Conservation (phyloP, 2,797 vertebrate species). For the Crocidura indochinensis region DNA sequence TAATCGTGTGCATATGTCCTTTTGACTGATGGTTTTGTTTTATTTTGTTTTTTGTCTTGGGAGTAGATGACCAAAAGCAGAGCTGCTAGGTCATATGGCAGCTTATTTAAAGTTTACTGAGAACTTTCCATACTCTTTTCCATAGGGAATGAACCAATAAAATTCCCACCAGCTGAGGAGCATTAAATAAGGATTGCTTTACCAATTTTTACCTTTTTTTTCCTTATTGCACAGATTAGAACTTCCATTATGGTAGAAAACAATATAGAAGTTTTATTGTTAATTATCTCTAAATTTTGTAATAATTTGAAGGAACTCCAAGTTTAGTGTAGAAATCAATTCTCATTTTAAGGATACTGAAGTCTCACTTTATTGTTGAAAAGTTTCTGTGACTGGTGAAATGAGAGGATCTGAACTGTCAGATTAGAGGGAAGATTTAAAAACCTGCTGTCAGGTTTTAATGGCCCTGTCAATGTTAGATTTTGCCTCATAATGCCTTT, state of each 20-base stretch:
- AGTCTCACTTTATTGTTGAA: constrained; percentile 77
- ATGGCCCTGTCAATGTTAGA: constrained; percentile 81
- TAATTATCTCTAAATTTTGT: constrained; percentile 52
- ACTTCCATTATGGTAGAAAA: constrained; percentile 11
- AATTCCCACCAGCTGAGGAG: too few species aligned
- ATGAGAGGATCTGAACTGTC: constrained; percentile 84
- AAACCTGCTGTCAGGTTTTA: constrained; percentile 85
- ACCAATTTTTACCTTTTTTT: not conserved
- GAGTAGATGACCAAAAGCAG: too few species aligned
- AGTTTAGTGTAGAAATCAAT: constrained; percentile 41
- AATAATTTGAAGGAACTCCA: not conserved
- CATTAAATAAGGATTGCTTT: constrained; percentile 22
- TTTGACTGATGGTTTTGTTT: too few species aligned
- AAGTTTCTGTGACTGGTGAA: constrained; percentile 82
- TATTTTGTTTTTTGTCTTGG: too few species aligned
- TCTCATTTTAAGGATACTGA: constrained; percentile 76
- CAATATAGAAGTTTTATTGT: constrained; percentile 22
- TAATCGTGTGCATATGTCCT: too few species aligned
- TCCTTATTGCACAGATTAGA: constrained; percentile 13
- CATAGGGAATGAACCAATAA: too few species aligned
- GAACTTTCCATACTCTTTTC: too few species aligned
- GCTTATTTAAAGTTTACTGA: too few species aligned
- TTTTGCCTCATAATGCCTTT: constrained; percentile 84
- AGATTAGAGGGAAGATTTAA: constrained; percentile 85
- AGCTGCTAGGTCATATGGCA: too few species aligned